Percentiles rank a stretch among this genome's conserved stretches.
These are phyloP conservation scores for Thereva nobilitata DNA, from an alignment of 2,888 invertebrate genomes.

Conservation along the genomic window DNA sequence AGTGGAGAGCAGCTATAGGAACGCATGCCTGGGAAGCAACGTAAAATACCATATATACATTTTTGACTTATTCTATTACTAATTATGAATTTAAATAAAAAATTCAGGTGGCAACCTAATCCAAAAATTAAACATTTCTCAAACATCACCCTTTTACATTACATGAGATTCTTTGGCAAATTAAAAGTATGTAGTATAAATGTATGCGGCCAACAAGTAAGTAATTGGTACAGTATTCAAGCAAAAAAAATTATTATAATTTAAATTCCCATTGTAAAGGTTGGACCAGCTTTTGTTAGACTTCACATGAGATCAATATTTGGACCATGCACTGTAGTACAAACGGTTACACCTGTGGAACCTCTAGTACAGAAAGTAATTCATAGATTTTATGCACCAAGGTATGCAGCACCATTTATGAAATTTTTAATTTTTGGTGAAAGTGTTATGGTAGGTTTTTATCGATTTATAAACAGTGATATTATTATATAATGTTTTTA, in stretches of 20 bases:
- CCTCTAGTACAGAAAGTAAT: conserved; percentile 76
- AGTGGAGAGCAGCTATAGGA: conserved; percentile 54
- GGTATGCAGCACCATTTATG: conserved; percentile 65
- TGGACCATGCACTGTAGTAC: conserved; percentile 68
- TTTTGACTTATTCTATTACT: background rate
- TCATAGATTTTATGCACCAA: conserved; percentile 75
- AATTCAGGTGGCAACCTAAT: conserved; percentile 59
- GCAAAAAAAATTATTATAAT: conserved; percentile 14
- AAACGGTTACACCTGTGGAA: conserved; percentile 78
- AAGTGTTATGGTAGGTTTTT: conserved; percentile 64
- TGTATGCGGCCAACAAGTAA: conserved; percentile 70
- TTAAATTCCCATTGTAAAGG: conserved; percentile 52
- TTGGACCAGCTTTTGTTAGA: conserved; percentile 79
- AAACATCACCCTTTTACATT: conserved; percentile 66
- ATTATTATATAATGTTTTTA: background rate
- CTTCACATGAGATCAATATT: conserved; percentile 65
- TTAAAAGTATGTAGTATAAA: conserved; percentile 63
- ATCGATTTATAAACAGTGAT: background rate
- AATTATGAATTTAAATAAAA: background rate
- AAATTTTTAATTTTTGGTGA: conserved; percentile 71
- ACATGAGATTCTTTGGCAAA: conserved; percentile 65
- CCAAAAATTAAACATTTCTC: conserved; percentile 65
- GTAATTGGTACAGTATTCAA: background rate
- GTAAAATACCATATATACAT: conserved; percentile 44
- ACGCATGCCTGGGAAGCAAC: conserved; percentile 64